These are phyloP conservation scores for Drosophila quadrilineata DNA, from an alignment of 1,140 invertebrate species.

Conservation along the genomic window DNA sequence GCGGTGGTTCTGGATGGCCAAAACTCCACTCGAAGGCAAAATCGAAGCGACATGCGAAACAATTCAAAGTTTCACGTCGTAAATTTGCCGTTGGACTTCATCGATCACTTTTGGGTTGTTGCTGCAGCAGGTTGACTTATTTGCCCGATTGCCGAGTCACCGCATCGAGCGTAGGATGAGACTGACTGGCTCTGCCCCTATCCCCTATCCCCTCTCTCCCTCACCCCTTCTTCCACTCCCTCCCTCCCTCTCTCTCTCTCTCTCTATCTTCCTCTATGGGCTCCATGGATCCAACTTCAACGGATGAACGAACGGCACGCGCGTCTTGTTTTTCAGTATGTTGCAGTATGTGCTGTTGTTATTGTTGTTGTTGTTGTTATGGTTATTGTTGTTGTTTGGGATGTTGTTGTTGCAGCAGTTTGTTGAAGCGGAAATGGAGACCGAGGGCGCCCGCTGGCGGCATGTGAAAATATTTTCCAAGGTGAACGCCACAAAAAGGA, in stretches of 20 bases:
- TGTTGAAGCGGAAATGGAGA: constrained; percentile 64
- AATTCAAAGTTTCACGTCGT: constrained; percentile 80
- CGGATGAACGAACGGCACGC: constrained; percentile 60
- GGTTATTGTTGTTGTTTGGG: constrained; percentile 5
- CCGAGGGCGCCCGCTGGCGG: constrained; percentile 43
- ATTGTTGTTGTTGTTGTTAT: background rate
- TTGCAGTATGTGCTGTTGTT: constrained; percentile 2
- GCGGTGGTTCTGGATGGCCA: background rate
- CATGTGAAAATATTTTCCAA: constrained; percentile 76
- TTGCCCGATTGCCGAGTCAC: constrained; percentile 48
- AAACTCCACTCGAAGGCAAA: constrained; percentile 51
- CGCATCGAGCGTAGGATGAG: constrained; percentile 8
- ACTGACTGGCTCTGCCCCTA: constrained; percentile 20
- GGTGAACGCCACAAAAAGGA: constrained; percentile 66
- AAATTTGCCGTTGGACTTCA: constrained; percentile 78
- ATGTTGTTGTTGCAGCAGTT: constrained; percentile 49
- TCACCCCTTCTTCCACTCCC: no score
- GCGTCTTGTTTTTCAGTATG: constrained; percentile 56
- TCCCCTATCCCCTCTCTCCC: no score
- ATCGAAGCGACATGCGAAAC: constrained; percentile 78
- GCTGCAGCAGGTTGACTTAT: constrained; percentile 69
- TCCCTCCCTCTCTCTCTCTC: no score
- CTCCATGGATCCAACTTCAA: constrained; percentile 15
- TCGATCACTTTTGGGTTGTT: constrained; percentile 75
- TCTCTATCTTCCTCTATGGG: no score